phyloP scores from a whole-genome alignment of 2,888 invertebrate genomes.

The Ischnus inquisitorius region DNA sequence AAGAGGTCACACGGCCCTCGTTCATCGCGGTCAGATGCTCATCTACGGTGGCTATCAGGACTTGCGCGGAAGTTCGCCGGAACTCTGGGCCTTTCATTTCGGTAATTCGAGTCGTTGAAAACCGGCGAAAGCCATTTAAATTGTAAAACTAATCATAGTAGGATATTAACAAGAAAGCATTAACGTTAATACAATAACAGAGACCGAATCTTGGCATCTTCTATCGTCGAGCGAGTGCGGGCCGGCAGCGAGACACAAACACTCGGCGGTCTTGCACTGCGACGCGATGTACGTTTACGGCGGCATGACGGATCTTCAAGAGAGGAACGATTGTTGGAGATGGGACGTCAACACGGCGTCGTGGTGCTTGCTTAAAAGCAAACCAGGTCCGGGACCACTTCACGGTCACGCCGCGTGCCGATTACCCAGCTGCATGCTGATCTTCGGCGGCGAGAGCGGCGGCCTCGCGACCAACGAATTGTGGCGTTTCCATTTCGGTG shows the following conservation, averaged over 20 bases:
- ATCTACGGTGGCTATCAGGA: slow-evolving; percentile 96
- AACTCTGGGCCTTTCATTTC: slow-evolving; percentile 95
- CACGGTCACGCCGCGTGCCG: slow-evolving; percentile 93
- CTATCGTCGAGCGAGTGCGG: slow-evolving; percentile 86
- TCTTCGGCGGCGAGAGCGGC: slow-evolving; percentile 92
- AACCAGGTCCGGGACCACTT: slow-evolving; percentile 90
- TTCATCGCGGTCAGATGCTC: slow-evolving; percentile 92
- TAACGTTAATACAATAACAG: slow-evolving; percentile 84
- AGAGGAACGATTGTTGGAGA: slow-evolving; percentile 92
- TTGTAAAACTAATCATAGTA: not conserved
- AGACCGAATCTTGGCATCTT: slow-evolving; percentile 93
- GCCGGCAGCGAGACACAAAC: slow-evolving; percentile 93
- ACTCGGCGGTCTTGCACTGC: slow-evolving; percentile 93
- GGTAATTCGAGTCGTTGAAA: slow-evolving; percentile 86
- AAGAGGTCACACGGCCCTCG: slow-evolving; percentile 93
- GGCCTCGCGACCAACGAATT: slow-evolving; percentile 91
- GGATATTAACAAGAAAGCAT: not conserved
- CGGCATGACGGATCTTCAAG: slow-evolving; percentile 94
- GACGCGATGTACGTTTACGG: slow-evolving; percentile 95
- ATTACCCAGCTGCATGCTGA: slow-evolving; percentile 91
- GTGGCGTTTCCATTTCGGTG: slow-evolving; percentile 94
- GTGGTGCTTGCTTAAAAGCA: slow-evolving; percentile 89
- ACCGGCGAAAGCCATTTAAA: not conserved
- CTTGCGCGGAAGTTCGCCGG: slow-evolving; percentile 92
- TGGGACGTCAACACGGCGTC: slow-evolving; percentile 89